Conservation (phyloP, 2,113 vertebrate species). For the Thinocorus orbignyianus region DNA sequence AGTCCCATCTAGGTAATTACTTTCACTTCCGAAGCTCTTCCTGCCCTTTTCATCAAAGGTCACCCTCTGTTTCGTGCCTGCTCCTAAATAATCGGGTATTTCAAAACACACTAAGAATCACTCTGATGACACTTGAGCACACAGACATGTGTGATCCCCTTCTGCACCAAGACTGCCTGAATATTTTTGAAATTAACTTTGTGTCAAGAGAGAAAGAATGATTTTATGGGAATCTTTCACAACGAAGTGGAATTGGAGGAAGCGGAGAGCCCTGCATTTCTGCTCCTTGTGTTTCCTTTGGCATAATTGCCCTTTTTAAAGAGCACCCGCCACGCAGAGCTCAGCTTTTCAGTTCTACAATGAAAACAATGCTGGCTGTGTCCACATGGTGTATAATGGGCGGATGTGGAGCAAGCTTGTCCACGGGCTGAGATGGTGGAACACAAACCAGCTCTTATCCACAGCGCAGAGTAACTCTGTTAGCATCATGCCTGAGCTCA, state of each 20-base stretch:
- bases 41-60: neutral
- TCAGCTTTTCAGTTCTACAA: neutral
- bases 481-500: neutral
- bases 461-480: neutral
- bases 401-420: neutral
- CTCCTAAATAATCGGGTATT: neutral
- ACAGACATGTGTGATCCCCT: neutral
- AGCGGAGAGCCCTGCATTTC: neutral
- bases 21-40: neutral
- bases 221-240: neutral
- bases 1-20: neutral
- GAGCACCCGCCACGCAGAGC: neutral
- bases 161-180: fast-evolving
- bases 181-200: neutral
- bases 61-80: fast-evolving
- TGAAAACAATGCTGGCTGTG: neutral
- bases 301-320: neutral
- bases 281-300: neutral
- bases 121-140: fast-evolving
- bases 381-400: neutral
- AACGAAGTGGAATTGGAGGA: neutral
- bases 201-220: neutral
- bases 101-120: neutral
- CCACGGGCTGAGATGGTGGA: neutral
- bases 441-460: neutral